These are phyloP conservation scores for Pseudoatta argentina DNA, from an alignment of 1,140 invertebrate species.

Conservation along the genomic window DNA sequence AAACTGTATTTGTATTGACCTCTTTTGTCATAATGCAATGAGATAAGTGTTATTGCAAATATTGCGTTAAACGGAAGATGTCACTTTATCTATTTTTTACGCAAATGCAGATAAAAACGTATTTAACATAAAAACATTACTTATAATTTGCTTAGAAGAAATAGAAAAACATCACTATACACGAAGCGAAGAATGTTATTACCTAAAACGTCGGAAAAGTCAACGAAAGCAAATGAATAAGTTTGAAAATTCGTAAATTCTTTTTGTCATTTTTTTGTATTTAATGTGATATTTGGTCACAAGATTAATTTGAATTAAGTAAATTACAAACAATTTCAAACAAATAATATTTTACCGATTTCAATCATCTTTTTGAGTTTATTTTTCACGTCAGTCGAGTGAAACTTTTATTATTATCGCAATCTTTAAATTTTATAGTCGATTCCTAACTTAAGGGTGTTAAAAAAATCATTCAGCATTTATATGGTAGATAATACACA, in stretches of 20 bases:
- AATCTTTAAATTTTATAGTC: not conserved
- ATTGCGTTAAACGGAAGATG: not conserved
- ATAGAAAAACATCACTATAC: not conserved
- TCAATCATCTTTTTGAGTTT: not conserved
- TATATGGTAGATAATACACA: too few species aligned
- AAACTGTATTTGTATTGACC: not conserved
- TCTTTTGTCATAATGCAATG: not conserved
- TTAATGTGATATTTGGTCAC: not conserved
- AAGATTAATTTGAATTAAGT: not conserved
- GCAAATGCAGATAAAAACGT: not conserved
- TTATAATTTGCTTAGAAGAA: not conserved
- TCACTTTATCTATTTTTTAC: not conserved
- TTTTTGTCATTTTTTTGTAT: not conserved
- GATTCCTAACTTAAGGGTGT: not conserved
- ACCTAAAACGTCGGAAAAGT: not conserved
- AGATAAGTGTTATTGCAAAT: not conserved
- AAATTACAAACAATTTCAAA: not conserved
- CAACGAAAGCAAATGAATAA: not conserved
- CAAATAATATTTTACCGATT: not conserved
- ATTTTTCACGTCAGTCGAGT: not conserved
- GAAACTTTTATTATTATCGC: not conserved
- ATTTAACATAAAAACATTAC: not conserved
- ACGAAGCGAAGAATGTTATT: not conserved
- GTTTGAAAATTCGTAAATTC: not conserved
- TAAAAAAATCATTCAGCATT: too few species aligned